Base-by-base conservation (phyloP, 2,888 invertebrate genomes). In the Pogonocherus hispidulus region DNA sequence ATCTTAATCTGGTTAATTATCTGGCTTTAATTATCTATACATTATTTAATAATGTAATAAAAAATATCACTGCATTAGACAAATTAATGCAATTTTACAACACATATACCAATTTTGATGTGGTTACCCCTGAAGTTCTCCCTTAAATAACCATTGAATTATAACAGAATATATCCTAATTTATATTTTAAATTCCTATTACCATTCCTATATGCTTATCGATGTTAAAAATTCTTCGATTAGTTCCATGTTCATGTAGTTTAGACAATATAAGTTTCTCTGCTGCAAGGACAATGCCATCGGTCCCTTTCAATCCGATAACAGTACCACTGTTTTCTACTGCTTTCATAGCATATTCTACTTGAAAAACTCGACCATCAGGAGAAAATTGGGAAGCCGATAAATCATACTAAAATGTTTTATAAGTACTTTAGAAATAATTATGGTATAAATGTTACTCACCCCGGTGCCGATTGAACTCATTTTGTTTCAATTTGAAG, bases 371-470 rank as follows among this genome's bases (percentile, higher is more conserved):
- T 78, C 99, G 90, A 8, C 99, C 99, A 85, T 99, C 99, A 1
- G 99, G 99, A 1, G 99, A 99, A 87, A 99, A 99, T 89, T 99
- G 99, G 46, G 99, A 98, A n/a, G 99, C 99, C 69, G 99, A 99
- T 80, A 99, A 90, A 91, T 99, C 99, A 85, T 99, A 99, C 97
- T 98, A 86, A 63, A 90, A 59, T 23, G 20, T 22, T 74, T 22
- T 54, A 9, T 32, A 20, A 9, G 44, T 46, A 35, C 20, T 27
- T 49, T 4, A n/a, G 9, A 8, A 11, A 35, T 47, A 23, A 41
- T 62, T 41, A 37, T 11, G 55, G 11, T 32, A 6, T 16, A 52
- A 19, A 57, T 32, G 11, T 16, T 66, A 66, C 69, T 20, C 20
- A 71, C 71, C 57, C 72, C 72, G 20, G 72, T 72, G 52, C 72